A percentile compares a stretch with the other conserved stretches of the same genome.
phyloP scores from a whole-genome alignment of 2,797 vertebrate genomes.

The Hozukius guyotensis region DNA sequence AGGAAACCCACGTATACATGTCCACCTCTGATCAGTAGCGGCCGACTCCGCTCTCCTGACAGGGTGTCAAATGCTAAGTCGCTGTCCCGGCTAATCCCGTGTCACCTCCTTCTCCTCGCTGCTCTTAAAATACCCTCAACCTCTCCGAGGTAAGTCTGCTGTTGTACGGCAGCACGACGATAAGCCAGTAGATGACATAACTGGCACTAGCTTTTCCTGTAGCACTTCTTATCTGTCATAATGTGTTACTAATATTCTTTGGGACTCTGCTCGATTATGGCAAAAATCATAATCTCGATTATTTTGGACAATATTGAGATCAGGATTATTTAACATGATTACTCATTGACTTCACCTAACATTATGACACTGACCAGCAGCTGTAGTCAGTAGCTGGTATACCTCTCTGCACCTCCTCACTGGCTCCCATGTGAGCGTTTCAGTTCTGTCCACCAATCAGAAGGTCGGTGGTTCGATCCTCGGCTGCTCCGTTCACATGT shows the following conservation, averaged over 20 bases:
- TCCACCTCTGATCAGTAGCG: constrained; percentile 29
- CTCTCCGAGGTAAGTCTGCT: constrained; percentile 53
- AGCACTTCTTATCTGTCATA: not conserved
- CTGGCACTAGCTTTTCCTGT: not conserved
- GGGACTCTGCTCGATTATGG: too few relatives aligned
- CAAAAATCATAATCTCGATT: not conserved
- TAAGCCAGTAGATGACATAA: constrained; percentile 53
- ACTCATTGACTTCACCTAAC: too few relatives aligned
- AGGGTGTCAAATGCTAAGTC: constrained; percentile 67
- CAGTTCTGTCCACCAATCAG: too few relatives aligned
- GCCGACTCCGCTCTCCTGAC: constrained; percentile 29
- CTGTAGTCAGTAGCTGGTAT: not conserved
- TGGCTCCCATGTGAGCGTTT: constrained; percentile 3
- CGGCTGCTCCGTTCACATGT: too few relatives aligned
- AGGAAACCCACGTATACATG: constrained; percentile 19
- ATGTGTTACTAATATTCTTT: too few relatives aligned
- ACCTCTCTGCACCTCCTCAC: constrained; percentile 31
- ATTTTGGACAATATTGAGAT: not conserved
- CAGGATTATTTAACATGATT: too few relatives aligned
- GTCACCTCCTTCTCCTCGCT: constrained; percentile 67
- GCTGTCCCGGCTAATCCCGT: constrained; percentile 68
- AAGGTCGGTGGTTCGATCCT: too few relatives aligned
- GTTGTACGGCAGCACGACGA: constrained; percentile 22
- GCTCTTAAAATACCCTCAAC: constrained; percentile 75
- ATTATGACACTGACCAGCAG: not conserved